A percentile compares a stretch with the other conserved stretches of the same genome.
Evolutionary conservation across 2,113 vertebrate species (phyloP).

Genomic region (Oryzias celebensis): DNA sequence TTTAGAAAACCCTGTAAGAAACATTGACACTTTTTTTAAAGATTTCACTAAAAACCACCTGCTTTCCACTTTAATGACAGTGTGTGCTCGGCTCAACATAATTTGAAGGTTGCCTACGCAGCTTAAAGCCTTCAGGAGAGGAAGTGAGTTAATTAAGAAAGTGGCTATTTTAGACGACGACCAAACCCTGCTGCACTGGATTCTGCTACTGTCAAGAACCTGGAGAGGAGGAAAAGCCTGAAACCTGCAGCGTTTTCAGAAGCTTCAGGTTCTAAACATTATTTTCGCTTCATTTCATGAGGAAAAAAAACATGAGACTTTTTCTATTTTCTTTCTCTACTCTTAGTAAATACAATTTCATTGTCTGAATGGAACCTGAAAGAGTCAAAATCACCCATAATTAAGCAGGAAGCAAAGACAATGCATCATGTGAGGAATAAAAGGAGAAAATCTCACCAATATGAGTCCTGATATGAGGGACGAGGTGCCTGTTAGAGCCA

Average conservation of each 20-base stretch:
- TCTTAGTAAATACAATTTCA: too few relatives aligned
- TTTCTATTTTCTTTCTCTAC: too few relatives aligned
- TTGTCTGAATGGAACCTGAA: too few relatives aligned
- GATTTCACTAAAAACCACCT: neutral
- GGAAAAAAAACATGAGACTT: too few relatives aligned
- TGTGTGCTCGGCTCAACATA: slow-evolving; percentile 30
- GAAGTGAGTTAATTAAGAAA: slow-evolving; percentile 54
- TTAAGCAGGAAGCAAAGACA: neutral
- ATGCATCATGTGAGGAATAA: neutral
- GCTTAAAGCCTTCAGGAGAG: slow-evolving; percentile 34
- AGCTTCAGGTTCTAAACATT: neutral
- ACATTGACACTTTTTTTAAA: too few relatives aligned
- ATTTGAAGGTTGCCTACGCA: slow-evolving; percentile 34
- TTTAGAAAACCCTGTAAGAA: too few relatives aligned
- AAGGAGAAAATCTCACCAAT: slow-evolving; percentile 83
- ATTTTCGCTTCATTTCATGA: too few relatives aligned
- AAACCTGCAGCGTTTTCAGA: neutral
- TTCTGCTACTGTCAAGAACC: slow-evolving; percentile 7
- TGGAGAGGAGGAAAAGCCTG: slow-evolving; percentile 8
- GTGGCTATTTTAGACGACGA: slow-evolving; percentile 46
- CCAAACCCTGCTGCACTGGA: slow-evolving; percentile 31
- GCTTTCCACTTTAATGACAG: slow-evolving; percentile 22
- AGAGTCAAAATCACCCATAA: too few relatives aligned
- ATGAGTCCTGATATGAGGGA: slow-evolving; percentile 98
- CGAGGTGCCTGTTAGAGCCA: slow-evolving; percentile 96